phyloP scores from a whole-genome alignment of 2,888 invertebrate species.

The Cheilosia scutellata region DNA sequence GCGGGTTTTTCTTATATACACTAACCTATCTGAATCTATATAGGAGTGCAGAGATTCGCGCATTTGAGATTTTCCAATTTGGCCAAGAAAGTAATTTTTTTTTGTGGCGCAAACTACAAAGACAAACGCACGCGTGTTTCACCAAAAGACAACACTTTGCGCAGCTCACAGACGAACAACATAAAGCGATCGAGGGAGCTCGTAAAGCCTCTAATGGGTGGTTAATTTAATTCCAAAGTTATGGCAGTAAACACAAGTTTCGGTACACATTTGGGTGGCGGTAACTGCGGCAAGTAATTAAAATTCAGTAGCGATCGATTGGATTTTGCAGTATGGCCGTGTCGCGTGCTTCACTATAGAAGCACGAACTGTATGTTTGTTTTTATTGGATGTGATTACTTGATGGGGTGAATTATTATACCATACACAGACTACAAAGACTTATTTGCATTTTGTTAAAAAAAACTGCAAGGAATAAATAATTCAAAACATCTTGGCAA shows the following conservation, averaged over 20 bases:
- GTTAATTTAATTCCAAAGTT: conserved; percentile 55
- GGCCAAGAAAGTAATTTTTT: not conserved
- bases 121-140: not conserved
- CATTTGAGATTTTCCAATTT: conserved; percentile 10
- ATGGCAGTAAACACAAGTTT: conserved; percentile 26
- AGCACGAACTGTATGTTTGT: conserved; percentile 4
- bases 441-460: conserved; percentile 28
- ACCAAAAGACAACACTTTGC: conserved; percentile 10
- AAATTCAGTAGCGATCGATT: conserved; percentile 34
- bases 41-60: not conserved
- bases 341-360: conserved; percentile 47
- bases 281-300: conserved; percentile 18
- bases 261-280: not conserved
- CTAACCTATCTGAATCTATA: not conserved
- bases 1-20: conserved; percentile 25
- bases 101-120: not conserved
- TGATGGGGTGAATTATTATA: conserved; percentile 11
- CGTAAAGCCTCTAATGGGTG: conserved; percentile 49
- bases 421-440: conserved; percentile 9
- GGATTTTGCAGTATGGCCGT: conserved; percentile 17
- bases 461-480: conserved; percentile 4
- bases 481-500: conserved; percentile 14
- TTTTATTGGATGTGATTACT: conserved; percentile 10
- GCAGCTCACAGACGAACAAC: not conserved
- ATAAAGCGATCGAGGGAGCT: conserved; percentile 14